A percentile compares a stretch with the other conserved stretches of the same genome.
phyloP scores from a whole-genome alignment of 2,113 vertebrate species.

The Macaca nemestrina region DNA sequence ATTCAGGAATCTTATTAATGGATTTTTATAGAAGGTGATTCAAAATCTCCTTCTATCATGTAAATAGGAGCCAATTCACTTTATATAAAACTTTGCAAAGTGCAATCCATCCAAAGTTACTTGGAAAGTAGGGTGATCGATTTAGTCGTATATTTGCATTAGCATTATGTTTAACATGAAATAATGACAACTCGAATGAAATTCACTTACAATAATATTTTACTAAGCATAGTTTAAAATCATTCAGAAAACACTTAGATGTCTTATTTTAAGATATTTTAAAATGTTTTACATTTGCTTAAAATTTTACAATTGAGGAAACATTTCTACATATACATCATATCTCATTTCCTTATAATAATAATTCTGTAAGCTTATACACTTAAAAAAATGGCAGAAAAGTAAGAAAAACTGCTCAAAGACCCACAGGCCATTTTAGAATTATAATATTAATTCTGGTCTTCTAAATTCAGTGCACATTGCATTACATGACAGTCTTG shows the following conservation, averaged over 20 bases:
- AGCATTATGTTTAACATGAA: background rate
- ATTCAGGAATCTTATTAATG: background rate
- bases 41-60: background rate
- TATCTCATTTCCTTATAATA: background rate
- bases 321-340: background rate
- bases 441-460: background rate
- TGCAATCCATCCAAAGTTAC: background rate
- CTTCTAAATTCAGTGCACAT: background rate
- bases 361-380: background rate
- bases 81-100: background rate
- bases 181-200: background rate
- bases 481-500: background rate
- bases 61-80: background rate
- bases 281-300: constrained; percentile 5
- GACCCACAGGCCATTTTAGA: background rate
- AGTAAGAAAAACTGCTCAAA: background rate
- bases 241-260: background rate
- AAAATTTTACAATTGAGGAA: background rate
- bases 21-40: background rate
- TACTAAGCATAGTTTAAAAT: background rate
- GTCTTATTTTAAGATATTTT: background rate
- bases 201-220: background rate
- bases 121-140: background rate
- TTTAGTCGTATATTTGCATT: background rate
- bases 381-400: background rate